These are phyloP conservation scores for Triplophysa bombifrons DNA, from an alignment of 2,797 vertebrate genomes.

Conservation along the genomic window DNA sequence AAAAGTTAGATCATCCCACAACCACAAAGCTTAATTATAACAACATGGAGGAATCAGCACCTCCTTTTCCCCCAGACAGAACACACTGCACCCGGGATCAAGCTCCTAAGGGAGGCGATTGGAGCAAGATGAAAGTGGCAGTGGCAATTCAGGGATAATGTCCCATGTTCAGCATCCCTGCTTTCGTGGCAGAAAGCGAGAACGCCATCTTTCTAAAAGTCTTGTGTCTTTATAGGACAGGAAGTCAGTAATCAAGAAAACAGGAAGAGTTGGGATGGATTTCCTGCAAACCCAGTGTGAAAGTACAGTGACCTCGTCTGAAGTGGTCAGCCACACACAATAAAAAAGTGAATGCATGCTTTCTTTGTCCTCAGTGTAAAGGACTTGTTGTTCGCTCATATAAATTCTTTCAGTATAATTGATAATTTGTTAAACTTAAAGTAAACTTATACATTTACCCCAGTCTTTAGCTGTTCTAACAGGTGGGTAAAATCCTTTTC, in stretches of 20 bases:
- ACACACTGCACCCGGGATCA: conserved; percentile 47
- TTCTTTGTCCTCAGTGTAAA: background rate
- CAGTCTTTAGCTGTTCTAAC: background rate
- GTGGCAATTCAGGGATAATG: conserved; percentile 18
- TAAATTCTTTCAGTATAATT: background rate
- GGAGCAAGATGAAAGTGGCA: conserved; percentile 28
- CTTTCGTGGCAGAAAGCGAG: conserved; percentile 31
- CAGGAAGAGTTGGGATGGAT: conserved; percentile 80
- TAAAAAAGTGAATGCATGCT: conserved; percentile 20
- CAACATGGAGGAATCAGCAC: conserved; percentile 73
- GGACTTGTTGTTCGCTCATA: background rate
- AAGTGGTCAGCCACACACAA: conserved; percentile 47
- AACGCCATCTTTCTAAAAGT: conserved; percentile 55
- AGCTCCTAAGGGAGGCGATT: conserved; percentile 43
- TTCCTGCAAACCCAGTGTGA: conserved; percentile 76
- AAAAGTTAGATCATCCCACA: conserved; percentile 86
- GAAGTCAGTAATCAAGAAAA: conserved; percentile 82
- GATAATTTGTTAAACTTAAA: background rate
- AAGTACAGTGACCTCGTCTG: conserved; percentile 65
- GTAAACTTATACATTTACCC: background rate
- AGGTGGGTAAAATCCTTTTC: background rate
- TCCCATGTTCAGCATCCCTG: conserved; percentile 18
- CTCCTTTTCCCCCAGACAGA: conserved; percentile 42
- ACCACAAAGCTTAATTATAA: conserved; percentile 85
- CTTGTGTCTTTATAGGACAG: conserved; percentile 76